phyloP scores from a whole-genome alignment of 1,140 invertebrate species.

The Ceratitis capitata region DNA sequence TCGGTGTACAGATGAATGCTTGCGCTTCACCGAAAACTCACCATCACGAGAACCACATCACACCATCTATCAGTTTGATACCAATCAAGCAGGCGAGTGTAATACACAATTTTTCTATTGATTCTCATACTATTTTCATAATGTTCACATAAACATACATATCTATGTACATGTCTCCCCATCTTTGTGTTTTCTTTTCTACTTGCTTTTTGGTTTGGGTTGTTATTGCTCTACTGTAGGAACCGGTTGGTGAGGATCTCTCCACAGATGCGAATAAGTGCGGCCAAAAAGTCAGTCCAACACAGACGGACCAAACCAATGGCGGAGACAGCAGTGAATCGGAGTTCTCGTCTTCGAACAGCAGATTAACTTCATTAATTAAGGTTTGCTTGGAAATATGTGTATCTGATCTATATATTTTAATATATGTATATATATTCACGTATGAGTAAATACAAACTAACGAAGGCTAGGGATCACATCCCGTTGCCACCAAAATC shows the following conservation, averaged over 20 bases:
- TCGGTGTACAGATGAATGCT: conserved; percentile 38
- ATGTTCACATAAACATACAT: conserved; percentile 29
- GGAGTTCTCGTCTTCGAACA: conserved; percentile 57
- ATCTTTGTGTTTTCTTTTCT: neutral
- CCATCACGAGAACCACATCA: conserved; percentile 70
- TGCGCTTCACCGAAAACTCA: conserved; percentile 47
- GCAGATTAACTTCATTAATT: conserved; percentile 62
- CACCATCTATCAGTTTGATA: conserved; percentile 85
- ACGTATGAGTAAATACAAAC: too few relatives aligned
- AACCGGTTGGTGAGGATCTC: conserved; percentile 50
- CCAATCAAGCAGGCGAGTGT: conserved; percentile 80
- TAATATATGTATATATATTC: too few relatives aligned
- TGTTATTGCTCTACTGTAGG: conserved; percentile 43
- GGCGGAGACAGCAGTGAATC: conserved; percentile 51
- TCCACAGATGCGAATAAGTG: conserved; percentile 46
- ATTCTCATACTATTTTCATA: neutral
- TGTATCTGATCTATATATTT: too few relatives aligned
- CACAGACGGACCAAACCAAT: conserved; percentile 41
- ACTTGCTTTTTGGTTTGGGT: neutral
- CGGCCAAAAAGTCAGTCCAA: conserved; percentile 41
- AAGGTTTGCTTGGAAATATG: conserved; percentile 60
- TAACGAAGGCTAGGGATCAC: too few relatives aligned
- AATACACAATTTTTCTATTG: neutral
- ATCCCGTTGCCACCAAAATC: too few relatives aligned
- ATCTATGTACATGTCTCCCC: neutral